phyloP scores from a whole-genome alignment of 35 echinoderm and acorn worm species.

The Stichopus chloronotus region DNA sequence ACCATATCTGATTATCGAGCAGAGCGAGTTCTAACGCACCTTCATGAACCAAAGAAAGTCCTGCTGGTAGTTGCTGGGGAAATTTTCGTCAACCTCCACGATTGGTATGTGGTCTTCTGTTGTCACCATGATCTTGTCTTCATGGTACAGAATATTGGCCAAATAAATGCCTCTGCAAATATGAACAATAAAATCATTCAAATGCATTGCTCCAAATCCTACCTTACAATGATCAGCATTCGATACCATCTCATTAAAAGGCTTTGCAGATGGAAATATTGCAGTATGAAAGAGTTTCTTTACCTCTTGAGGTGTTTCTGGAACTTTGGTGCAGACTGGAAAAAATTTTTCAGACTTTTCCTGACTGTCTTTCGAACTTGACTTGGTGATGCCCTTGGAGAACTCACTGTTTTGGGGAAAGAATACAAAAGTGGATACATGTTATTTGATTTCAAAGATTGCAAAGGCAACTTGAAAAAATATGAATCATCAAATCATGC shows the following conservation, averaged over 20 bases:
- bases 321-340: conserved; percentile 99
- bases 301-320: conserved; percentile 94
- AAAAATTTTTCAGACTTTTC: conserved; percentile 99
- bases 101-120: conserved; percentile 95
- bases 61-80: conserved; percentile 91
- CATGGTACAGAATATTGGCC: conserved; percentile 79
- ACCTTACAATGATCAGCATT: no score
- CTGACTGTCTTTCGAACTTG: conserved; percentile 93
- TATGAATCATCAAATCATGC: no score
- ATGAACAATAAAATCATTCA: not conserved
- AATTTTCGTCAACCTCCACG: conserved; percentile 95
- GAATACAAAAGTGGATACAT: not conserved
- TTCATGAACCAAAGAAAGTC: conserved; percentile 99
- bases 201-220: not conserved
- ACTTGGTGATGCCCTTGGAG: conserved; percentile 93
- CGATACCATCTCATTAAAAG: no score
- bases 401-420: conserved; percentile 71
- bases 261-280: no score
- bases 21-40: conserved; percentile 37
- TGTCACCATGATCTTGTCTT: conserved; percentile 93
- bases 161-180: conserved; percentile 87
- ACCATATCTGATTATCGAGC: no score
- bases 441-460: no score
- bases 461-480: no score
- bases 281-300: not conserved